Evolutionary conservation across 2,797 vertebrate species (phyloP), one percentile per base, ranked within the genome.

Genomic region (Lacerta agilis): DNA sequence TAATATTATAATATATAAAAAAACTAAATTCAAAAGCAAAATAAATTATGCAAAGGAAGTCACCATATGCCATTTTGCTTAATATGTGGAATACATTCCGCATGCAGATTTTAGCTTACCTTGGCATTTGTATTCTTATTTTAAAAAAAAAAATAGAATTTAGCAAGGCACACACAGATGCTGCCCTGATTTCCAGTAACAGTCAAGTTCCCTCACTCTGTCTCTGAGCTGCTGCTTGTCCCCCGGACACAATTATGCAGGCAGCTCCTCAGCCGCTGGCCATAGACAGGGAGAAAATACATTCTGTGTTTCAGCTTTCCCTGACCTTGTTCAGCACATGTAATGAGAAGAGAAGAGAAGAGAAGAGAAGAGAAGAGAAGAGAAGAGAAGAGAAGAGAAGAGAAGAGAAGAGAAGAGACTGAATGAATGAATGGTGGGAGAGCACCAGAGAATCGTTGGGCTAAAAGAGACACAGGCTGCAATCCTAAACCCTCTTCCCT

Each of bases 91-190:
- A 45, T 64, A 11, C 27, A 43, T 73, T 41, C 33, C 7, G 17
- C 36, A 15, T 66, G 15, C 41, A 36, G 82, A 80, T 72, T 89
- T 85, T 55, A 29, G 69, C 83, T 88, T 80, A 67, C 71, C 77
- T 75, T 85, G 78, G n/a, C 61, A 17, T 77, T 87, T 82, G 25
- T 45, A 17, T 61, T 23, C 49, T 15, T 55, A 15, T 55, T 55
- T 1, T 5, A 41, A 4, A 49, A 49, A 49, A 13, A 49, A 55
- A 55, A 55, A 55, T 15, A 55, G 49, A 55, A 55, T 27, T n/a
- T 36, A 87, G 71, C 69, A 81, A 73, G 38, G 27, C 58, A 43
- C 38, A n/a, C 64, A 43, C 77, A 23, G 55, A 72, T 38, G 45
- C 33, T 72, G 82, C 15, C 64, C 78, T 43, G 36, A 43, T 71